Percentiles rank a stretch among this genome's conserved stretches.
phyloP scores from a whole-genome alignment of 1,140 invertebrate species.

The Oedothorax gibbosus region DNA sequence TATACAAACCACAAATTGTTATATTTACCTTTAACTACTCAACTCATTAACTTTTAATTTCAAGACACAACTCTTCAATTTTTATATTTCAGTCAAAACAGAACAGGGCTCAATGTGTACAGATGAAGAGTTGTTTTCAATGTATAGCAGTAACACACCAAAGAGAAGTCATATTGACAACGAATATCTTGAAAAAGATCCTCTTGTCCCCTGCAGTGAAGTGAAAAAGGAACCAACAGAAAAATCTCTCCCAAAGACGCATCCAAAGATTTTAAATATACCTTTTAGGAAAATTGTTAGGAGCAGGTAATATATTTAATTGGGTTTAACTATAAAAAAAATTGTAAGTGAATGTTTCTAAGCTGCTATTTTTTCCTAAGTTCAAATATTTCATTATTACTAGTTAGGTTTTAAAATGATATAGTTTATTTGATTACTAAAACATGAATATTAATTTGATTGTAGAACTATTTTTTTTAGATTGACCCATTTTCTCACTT shows the following conservation, averaged over 20 bases:
- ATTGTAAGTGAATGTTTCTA: not conserved
- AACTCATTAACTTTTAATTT: not conserved
- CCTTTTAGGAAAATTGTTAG: slow-evolving; percentile 20
- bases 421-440: not conserved
- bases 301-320: slow-evolving; percentile 2
- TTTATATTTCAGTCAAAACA: not conserved
- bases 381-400: not conserved
- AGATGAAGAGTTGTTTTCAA: slow-evolving; percentile 41
- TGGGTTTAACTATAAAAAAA: not conserved
- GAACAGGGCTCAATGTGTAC: not conserved
- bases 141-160: not conserved
- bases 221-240: not conserved
- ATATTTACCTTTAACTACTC: not conserved
- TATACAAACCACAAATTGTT: not conserved
- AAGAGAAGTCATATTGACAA: not conserved
- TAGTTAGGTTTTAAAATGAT: not conserved
- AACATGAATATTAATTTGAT: not conserved
- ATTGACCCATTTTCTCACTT: too few species aligned
- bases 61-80: not conserved
- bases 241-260: not conserved
- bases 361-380: not conserved
- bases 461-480: too few species aligned
- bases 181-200: slow-evolving; percentile 10
- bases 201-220: not conserved
- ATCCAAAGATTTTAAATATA: slow-evolving; percentile 13